Percentiles rank a stretch among this genome's conserved stretches.
Conservation (phyloP, 2,113 vertebrate genomes). For the Petrocephalus zakoni region DNA sequence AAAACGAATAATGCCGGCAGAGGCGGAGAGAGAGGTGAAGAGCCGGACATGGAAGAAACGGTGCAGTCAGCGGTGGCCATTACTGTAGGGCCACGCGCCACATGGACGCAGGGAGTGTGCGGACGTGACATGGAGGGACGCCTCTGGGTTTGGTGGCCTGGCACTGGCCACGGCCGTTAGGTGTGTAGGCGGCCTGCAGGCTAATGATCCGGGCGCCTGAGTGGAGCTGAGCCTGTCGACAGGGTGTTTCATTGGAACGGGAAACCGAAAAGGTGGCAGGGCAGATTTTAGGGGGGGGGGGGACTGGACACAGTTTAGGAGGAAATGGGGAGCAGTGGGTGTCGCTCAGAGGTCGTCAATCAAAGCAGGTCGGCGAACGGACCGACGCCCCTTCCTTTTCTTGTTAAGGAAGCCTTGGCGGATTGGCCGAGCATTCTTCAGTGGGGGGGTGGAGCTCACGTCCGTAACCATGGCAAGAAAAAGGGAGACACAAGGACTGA, state of each 20-base stretch:
- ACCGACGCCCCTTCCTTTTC: not conserved
- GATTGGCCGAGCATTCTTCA: not conserved
- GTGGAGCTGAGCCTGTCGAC: not conserved
- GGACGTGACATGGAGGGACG: not conserved
- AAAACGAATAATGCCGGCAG: slow-evolving; percentile 15
- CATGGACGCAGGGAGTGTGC: not conserved
- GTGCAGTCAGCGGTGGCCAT: not conserved
- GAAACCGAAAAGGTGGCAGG: not conserved
- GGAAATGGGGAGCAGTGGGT: not conserved
- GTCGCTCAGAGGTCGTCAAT: not conserved
- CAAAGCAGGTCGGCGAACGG: not conserved
- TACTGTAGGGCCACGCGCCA: not conserved
- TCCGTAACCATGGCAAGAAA: not conserved
- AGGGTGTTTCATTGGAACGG: not conserved
- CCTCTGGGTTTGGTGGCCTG: not conserved
- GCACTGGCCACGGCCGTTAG: not conserved
- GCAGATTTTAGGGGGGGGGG: not conserved
- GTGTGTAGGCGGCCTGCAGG: not conserved
- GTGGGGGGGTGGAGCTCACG: not conserved
- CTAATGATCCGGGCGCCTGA: not conserved
- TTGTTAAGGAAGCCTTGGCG: not conserved
- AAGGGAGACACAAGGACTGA: not conserved
- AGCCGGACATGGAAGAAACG: not conserved
- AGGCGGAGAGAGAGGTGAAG: not conserved
- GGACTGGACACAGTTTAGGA: not conserved